Conservation (phyloP, 2,113 vertebrate genomes). For the Rhinolophus sinicus region DNA sequence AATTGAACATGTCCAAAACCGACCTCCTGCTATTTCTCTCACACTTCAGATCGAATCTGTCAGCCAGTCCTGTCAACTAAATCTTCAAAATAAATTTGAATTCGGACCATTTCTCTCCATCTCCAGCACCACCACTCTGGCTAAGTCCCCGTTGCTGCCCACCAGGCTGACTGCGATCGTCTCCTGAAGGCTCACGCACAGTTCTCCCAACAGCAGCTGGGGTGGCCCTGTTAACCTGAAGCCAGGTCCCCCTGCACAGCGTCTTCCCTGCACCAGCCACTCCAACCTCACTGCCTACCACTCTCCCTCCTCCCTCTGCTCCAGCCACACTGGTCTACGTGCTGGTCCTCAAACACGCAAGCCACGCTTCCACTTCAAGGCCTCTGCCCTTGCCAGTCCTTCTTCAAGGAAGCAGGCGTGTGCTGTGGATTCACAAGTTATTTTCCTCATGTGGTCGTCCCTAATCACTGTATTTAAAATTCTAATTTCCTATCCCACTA, state of each 20-base stretch:
- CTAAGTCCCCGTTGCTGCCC: background rate
- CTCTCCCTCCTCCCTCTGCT: background rate
- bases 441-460: background rate
- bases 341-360: background rate
- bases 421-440: background rate
- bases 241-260: background rate
- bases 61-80: background rate
- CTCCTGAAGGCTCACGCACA: background rate
- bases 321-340: background rate
- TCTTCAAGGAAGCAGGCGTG: background rate
- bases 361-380: background rate
- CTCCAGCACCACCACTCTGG: background rate
- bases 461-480: slow-evolving; percentile 6
- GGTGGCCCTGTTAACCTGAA: background rate
- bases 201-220: background rate
- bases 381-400: background rate
- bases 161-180: background rate
- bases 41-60: slow-evolving; percentile 30
- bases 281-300: background rate
- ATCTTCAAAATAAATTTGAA: slow-evolving; percentile 20
- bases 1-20: slow-evolving; percentile 14
- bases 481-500: background rate
- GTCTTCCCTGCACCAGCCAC: background rate
- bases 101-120: background rate
- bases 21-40: slow-evolving; percentile 29